These are phyloP conservation scores for Nymphalis io DNA, from an alignment of 1,140 invertebrate genomes.

Conservation along the genomic window DNA sequence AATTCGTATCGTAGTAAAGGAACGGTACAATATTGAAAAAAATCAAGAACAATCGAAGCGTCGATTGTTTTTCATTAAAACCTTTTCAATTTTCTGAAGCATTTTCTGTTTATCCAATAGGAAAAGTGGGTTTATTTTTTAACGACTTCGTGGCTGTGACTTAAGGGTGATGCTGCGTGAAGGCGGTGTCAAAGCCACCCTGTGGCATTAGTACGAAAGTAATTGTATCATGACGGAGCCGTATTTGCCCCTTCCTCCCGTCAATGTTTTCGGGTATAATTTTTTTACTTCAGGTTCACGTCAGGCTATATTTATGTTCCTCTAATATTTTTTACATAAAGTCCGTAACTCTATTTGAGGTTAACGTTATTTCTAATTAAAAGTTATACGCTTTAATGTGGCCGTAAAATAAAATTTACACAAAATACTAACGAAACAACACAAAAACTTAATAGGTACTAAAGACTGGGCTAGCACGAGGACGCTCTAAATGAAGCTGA, in stretches of 20 bases:
- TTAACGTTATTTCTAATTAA: conserved; percentile 6
- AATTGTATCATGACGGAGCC: conserved; percentile 62
- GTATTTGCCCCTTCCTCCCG: conserved; percentile 44
- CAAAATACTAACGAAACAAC: conserved; percentile 28
- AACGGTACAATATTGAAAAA: conserved; percentile 12
- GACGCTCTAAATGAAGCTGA: conserved; percentile 20
- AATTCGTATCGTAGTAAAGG: not conserved
- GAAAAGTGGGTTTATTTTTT: conserved; percentile 37
- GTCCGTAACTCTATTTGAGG: not conserved
- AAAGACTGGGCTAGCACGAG: conserved; percentile 22
- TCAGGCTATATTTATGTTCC: conserved; percentile 19
- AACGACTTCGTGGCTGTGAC: conserved; percentile 23
- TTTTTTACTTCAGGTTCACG: conserved; percentile 41
- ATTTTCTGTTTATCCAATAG: conserved; percentile 27
- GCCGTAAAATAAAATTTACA: conserved; percentile 25
- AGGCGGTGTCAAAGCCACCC: conserved; percentile 42
- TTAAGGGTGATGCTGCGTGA: conserved; percentile 10
- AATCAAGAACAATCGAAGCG: conserved; percentile 25
- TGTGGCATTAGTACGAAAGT: conserved; percentile 50
- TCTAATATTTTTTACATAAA: not conserved
- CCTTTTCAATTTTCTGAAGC: conserved; percentile 33
- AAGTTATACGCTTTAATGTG: conserved; percentile 21
- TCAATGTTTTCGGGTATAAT: conserved; percentile 47
- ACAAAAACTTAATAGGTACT: conserved; percentile 34
- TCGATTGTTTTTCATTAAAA: conserved; percentile 39